Evolutionary conservation across 2,797 vertebrate genomes (phyloP).

Genomic region (Leptodactylus fallax): DNA sequence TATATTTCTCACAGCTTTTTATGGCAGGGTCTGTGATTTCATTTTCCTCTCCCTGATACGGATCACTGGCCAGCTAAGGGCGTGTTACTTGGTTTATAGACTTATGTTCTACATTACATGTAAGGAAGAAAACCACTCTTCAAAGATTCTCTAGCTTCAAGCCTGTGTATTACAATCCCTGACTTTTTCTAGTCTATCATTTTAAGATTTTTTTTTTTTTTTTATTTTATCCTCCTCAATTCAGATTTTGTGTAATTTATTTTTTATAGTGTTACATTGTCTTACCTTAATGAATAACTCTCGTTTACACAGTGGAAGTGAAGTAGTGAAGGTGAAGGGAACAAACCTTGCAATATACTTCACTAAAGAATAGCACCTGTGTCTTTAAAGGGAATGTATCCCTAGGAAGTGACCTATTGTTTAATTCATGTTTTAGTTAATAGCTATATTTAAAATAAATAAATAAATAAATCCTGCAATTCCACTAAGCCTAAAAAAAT

Average conservation of each 20-base stretch:
- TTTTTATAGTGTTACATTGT: too few relatives aligned
- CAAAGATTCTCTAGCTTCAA: not conserved
- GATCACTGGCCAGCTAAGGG: not conserved
- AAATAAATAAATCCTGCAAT: too few relatives aligned
- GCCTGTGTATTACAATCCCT: not conserved
- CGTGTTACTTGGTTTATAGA: not conserved
- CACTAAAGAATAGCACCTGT: too few relatives aligned
- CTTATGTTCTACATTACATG: not conserved
- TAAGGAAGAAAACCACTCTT: not conserved
- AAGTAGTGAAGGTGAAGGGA: too few relatives aligned
- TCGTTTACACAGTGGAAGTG: too few relatives aligned
- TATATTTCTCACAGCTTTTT: slow-evolving; percentile 14
- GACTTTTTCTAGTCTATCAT: not conserved
- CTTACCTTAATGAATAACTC: too few relatives aligned
- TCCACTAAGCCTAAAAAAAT: too few relatives aligned
- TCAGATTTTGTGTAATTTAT: not conserved
- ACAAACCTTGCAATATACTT: too few relatives aligned
- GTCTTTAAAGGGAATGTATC: too few relatives aligned
- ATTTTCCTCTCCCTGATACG: not conserved
- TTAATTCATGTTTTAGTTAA: too few relatives aligned
- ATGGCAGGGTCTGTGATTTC: not conserved
- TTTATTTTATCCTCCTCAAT: not conserved
- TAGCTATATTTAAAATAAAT: too few relatives aligned
- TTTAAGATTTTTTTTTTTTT: not conserved
- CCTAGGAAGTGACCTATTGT: too few relatives aligned